A percentile compares a stretch with the other conserved stretches of the same genome.
phyloP scores from a whole-genome alignment of 2,797 vertebrate species.

The Centroberyx gerrardi region DNA sequence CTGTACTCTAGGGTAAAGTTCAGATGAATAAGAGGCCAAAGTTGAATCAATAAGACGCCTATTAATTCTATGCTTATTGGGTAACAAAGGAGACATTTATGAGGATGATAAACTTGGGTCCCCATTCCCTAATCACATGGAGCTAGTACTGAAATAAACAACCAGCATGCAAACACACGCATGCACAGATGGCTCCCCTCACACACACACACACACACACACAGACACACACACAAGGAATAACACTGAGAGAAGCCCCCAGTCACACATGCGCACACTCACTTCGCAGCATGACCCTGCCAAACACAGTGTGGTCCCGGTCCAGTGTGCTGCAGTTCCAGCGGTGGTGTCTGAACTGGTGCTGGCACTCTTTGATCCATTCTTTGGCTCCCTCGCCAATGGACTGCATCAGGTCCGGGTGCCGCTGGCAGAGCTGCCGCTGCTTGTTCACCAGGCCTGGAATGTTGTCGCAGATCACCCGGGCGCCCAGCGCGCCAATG shows the following conservation, averaged over 20 bases:
- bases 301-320: conserved; percentile 97
- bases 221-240: conserved; percentile 43
- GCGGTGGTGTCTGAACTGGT: conserved; percentile 97
- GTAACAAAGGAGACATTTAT: conserved; percentile 61
- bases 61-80: conserved; percentile 73
- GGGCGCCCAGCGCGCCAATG: conserved; percentile 95
- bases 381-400: conserved; percentile 96
- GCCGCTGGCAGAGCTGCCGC: conserved; percentile 95
- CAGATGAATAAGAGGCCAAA: conserved; percentile 28
- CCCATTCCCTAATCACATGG: neutral
- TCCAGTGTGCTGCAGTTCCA: conserved; percentile 99
- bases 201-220: neutral
- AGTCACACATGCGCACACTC: conserved; percentile 75
- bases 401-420: conserved; percentile 98
- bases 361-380: conserved; percentile 98
- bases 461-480: conserved; percentile 98
- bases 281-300: conserved; percentile 98
- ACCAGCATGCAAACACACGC: conserved; percentile 4
- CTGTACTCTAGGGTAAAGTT: conserved; percentile 58
- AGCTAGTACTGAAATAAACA: conserved; percentile 63
- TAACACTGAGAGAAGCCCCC: conserved; percentile 42
- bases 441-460: conserved; percentile 98
- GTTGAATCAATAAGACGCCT: conserved; percentile 51
- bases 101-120: conserved; percentile 70
- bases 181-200: neutral